phyloP scores from a whole-genome alignment of 2,113 vertebrate genomes.

The Lichenostomus cassidix region DNA sequence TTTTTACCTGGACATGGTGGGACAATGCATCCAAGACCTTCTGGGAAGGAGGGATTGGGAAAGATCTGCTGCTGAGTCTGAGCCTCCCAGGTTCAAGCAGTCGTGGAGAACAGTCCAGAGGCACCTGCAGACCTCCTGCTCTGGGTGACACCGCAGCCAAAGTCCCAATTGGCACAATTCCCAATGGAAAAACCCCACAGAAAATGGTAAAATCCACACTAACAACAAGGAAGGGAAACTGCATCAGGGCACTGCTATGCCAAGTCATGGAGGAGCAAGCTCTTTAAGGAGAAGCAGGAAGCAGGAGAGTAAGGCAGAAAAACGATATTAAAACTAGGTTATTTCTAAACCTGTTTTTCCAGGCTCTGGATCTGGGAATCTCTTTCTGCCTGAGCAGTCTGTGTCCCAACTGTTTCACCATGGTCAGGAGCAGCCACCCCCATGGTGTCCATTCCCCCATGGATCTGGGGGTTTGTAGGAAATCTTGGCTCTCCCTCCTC shows the following conservation, averaged over 20 bases:
- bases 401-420: background rate
- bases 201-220: background rate
- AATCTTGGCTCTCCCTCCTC: background rate
- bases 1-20: rapidly evolving
- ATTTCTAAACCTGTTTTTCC: background rate
- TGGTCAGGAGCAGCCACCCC: background rate
- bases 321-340: background rate
- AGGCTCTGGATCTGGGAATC: background rate
- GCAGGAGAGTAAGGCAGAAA: background rate
- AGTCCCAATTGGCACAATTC: background rate
- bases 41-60: background rate
- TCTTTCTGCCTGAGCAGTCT: background rate
- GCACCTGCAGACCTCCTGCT: background rate
- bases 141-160: background rate
- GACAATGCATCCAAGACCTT: rapidly evolving
- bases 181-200: background rate
- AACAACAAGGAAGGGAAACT: rapidly evolving
- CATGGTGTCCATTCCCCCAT: rapidly evolving
- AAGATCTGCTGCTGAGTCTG: rapidly evolving
- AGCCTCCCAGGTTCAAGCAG: background rate
- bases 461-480: rapidly evolving
- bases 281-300: background rate
- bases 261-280: background rate
- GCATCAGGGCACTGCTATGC: background rate
- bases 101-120: rapidly evolving